phyloP scores from a whole-genome alignment of 1,140 invertebrate species.

The Doryteuthis pealeii region DNA sequence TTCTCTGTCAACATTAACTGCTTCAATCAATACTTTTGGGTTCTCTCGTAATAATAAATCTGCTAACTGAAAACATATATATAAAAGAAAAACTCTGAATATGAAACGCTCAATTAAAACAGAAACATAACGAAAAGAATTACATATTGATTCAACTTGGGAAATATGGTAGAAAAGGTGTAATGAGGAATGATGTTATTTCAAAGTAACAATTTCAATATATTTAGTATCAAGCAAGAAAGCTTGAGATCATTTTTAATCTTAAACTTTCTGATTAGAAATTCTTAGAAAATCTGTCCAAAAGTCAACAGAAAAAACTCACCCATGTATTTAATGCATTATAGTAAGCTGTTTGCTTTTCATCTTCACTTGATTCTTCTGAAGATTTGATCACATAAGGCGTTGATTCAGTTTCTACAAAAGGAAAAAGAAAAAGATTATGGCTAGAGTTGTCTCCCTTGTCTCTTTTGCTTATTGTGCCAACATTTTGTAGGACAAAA shows the following conservation, averaged over 20 bases:
- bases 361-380: constrained; percentile 22
- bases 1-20: constrained; percentile 78
- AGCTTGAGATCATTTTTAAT: too few species aligned
- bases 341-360: constrained; percentile 64
- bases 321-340: constrained; percentile 89
- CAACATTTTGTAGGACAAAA: too few species aligned
- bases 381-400: constrained; percentile 35
- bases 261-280: too few species aligned
- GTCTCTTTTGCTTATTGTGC: too few species aligned
- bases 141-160: background rate
- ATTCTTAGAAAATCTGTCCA: too few species aligned
- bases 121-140: background rate
- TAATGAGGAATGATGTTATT: too few species aligned
- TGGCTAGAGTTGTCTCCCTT: too few species aligned
- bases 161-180: too few species aligned
- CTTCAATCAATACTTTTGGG: constrained; percentile 74
- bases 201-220: too few species aligned
- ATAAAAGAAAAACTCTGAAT: background rate
- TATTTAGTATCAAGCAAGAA: too few species aligned
- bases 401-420: constrained; percentile 9
- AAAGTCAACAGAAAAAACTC: constrained; percentile 18
- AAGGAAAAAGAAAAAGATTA: too few species aligned
- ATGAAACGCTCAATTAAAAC: background rate
- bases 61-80: constrained; percentile 69
- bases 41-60: constrained; percentile 86